phyloP scores from a whole-genome alignment of 2,797 vertebrate species.

The Rhincodon typus region DNA sequence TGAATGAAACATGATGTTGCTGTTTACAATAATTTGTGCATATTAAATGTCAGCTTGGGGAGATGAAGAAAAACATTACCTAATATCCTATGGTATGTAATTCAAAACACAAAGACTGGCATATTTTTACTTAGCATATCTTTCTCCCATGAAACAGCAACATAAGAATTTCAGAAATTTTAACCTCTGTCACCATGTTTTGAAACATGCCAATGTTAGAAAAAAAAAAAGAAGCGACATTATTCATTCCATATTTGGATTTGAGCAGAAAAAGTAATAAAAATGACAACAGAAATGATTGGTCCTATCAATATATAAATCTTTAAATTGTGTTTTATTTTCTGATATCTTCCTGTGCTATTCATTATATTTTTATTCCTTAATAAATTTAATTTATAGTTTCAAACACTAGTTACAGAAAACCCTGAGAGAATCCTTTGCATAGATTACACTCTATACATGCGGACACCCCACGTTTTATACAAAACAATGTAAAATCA shows the following conservation, averaged over 20 bases:
- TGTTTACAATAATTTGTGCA: conserved; percentile 19
- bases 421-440: background rate
- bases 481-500: background rate
- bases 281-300: background rate
- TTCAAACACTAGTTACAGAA: background rate
- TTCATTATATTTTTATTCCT: background rate
- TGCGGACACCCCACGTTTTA: background rate
- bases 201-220: conserved; percentile 14
- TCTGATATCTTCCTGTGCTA: background rate
- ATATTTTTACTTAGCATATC: background rate
- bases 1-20: conserved; percentile 8
- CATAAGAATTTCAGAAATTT: conserved; percentile 31
- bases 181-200: conserved; percentile 19
- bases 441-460: background rate
- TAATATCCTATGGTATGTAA: conserved; percentile 23
- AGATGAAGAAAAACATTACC: background rate
- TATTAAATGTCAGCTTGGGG: conserved; percentile 6
- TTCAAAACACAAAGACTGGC: background rate
- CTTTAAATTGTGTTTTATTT: background rate
- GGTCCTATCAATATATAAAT: background rate
- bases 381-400: background rate
- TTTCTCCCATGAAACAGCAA: conserved; percentile 19
- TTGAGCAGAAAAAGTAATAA: background rate
- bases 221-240: conserved; percentile 14
- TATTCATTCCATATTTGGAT: conserved; percentile 32